Base-by-base conservation (phyloP, 2,888 invertebrate species). In the Bugula neritina region DNA sequence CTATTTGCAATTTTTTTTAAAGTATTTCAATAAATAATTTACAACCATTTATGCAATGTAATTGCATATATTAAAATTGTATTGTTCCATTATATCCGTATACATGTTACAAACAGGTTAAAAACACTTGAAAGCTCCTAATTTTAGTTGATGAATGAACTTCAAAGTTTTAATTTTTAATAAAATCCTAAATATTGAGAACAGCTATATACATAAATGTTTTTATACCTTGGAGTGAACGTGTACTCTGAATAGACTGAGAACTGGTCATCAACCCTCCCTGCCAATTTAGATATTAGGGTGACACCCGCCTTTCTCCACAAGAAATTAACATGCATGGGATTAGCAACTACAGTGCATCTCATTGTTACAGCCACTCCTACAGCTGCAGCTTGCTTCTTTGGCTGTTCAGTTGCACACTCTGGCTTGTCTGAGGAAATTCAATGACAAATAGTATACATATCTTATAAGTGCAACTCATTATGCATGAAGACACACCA, bases 351-450 rank as follows among this genome's bases (percentile, higher is more conserved):
- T 13, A 63, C 34, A 25, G 31, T 25, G n/a, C 63, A 63, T 21
- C 13, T 17, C 34, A 63, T 34, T 10, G 27, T 5, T 29, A 34
- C n/a, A 2, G 2, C 34, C 13, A 25, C 63, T 10, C 63, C 34
- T 13, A 63, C 25, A 5, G 29, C 31, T 13, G 63, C 2, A 31
- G 31, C 17, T 10, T 63, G 31, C 31, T 29, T 34, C 57, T 5
- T n/a, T n/a, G 23, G 5, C 31, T 63, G 29, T 2, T 27, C n/a
- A 2, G 17, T 10, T 31, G n/a, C 10, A 34, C 63, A 63, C 27
- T 31, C 63, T 13, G 63, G 63, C 63, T 31, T 63, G 34, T 63
- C 63, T 63, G n/a, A 3, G n/a, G 52, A 10, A 52, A 52, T 17
- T 17, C 52, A 52, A 21, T 52, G 52, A 17, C 10, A 17, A 52